Evolutionary conservation across 2,888 invertebrate species (phyloP).

Genomic region (Xestoiulus laeticollis): DNA sequence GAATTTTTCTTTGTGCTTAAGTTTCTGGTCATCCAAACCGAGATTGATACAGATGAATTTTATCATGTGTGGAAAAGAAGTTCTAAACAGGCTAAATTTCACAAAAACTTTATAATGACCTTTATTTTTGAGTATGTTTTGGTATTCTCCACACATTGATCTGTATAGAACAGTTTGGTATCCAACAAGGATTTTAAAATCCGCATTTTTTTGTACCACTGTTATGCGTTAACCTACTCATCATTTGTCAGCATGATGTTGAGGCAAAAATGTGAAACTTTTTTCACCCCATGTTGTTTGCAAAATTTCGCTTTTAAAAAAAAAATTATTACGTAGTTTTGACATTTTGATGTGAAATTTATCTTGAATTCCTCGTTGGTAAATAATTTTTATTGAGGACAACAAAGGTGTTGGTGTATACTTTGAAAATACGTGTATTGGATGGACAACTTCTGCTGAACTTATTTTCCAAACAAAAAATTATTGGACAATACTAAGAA

Average conservation of each 20-base stretch:
- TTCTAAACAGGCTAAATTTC: too few relatives aligned
- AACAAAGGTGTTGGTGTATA: not conserved
- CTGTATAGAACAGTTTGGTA: not conserved
- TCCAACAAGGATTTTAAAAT: not conserved
- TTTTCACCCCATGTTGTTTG: not conserved
- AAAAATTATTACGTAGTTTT: not conserved
- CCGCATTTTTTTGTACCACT: not conserved
- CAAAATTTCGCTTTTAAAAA: not conserved
- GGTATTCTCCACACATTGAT: not conserved
- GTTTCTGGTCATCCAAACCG: too few relatives aligned
- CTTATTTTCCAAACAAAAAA: not conserved
- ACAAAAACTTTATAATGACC: too few relatives aligned
- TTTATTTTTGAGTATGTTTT: too few relatives aligned
- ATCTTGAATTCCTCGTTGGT: not conserved
- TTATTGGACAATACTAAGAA: not conserved
- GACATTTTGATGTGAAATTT: constrained; percentile 20
- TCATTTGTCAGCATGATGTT: not conserved
- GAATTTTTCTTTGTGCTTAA: too few relatives aligned
- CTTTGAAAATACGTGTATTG: not conserved
- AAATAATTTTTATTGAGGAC: constrained; percentile 3
- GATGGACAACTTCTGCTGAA: not conserved
- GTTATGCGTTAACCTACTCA: constrained; percentile 12
- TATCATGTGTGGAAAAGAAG: too few relatives aligned
- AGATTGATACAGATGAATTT: too few relatives aligned
- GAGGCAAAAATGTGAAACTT: not conserved